phyloP scores from a whole-genome alignment of 2,113 vertebrate genomes.

The Numenius arquata region DNA sequence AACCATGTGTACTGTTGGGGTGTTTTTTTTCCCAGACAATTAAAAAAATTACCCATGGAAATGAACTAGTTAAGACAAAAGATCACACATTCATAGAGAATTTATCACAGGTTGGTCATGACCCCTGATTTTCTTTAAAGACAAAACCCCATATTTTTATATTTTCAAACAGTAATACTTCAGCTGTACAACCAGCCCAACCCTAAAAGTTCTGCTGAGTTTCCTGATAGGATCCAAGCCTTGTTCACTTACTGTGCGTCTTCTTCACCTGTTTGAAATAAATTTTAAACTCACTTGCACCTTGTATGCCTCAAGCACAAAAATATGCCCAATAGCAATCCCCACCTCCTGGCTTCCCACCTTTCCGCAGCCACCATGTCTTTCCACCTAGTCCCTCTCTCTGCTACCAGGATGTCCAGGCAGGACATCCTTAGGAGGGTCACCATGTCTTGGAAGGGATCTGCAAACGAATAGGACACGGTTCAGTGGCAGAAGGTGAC shows the following conservation, averaged over 20 bases:
- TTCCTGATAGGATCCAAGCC: background rate
- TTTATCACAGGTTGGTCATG: background rate
- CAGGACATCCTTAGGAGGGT: background rate
- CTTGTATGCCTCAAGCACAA: background rate
- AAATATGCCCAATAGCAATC: background rate
- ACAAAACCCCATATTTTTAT: background rate
- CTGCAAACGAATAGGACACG: background rate
- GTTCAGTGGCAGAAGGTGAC: background rate
- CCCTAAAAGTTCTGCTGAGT: background rate
- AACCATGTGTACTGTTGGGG: background rate
- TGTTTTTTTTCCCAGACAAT: background rate
- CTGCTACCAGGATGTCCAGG: background rate
- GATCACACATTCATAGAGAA: accelerated
- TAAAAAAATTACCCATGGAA: background rate
- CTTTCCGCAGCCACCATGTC: background rate
- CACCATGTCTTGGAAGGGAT: background rate
- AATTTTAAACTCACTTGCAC: background rate
- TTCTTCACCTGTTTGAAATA: background rate
- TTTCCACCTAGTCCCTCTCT: background rate
- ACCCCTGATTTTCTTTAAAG: background rate
- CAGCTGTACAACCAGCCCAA: background rate
- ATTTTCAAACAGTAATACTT: background rate
- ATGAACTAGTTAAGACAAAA: background rate
- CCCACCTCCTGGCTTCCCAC: background rate
- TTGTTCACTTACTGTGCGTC: background rate